Base-by-base conservation (phyloP, 1,140 invertebrate species). In the Nephila pilipes region DNA sequence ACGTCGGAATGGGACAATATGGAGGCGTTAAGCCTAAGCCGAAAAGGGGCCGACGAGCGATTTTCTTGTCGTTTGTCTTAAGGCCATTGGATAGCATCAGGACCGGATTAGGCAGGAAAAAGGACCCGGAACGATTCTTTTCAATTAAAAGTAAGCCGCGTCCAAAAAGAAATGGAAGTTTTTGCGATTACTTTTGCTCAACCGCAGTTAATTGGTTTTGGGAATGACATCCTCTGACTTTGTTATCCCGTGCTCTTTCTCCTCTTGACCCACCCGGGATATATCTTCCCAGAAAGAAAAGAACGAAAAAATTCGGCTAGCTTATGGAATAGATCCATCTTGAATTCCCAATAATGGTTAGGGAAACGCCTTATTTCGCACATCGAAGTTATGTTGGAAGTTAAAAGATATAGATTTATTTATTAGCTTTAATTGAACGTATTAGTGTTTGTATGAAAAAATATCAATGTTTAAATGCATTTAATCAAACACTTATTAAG, bases 101-200 rank as follows among this genome's bases (percentile, higher is more conserved):
- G 25, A 85, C 80, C 57, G 81, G 90, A 92, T 92, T 92, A 92
- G 55, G 65, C 46, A n/a, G n/a, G 29, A 46, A 57, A 20, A 57
- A 90, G 60, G 54, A 58, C 46, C 63, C 29, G n/a, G 81, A 36
- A 93, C 91, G 63, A 93, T 93, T 93, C 91, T 87, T 93, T 87
- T 93, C 91, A 93, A 93, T 93, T 93, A 93, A 93, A 93, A 58
- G 25, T 93, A 93, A 93, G 91, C 91, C 90, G 20, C 60, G 54
- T 54, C 58, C 46, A 88, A 88, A 46, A 88, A 55, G 29, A 88
- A 88, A 69, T 69, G 57, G 60, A 85, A 85, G 38, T 63, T 85
- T 92, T 92, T 92, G 80, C 63, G 80, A 60, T 83, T 81, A 69
- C 90, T 92, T 92, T 92, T 93, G 63, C 75, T 88, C 87, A n/a